Conservation (phyloP, 2,797 vertebrate species). For the Periophthalmus magnuspinnatus region DNA sequence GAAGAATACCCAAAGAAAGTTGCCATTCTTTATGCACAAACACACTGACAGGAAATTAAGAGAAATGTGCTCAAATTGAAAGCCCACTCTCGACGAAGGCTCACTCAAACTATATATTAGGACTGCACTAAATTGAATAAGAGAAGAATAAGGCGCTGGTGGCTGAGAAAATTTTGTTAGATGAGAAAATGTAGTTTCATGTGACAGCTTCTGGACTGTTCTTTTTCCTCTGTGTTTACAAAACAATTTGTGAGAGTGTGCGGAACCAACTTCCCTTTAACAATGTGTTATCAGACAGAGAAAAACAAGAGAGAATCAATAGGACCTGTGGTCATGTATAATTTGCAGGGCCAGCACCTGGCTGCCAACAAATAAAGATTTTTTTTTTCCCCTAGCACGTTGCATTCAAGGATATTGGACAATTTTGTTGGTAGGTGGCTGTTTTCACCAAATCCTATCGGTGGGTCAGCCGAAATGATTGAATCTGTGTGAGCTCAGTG, state of each 20-base stretch:
- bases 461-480: slow-evolving; percentile 65
- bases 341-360: slow-evolving; percentile 73
- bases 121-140: slow-evolving; percentile 31
- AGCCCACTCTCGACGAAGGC: neutral
- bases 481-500: slow-evolving; percentile 66
- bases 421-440: slow-evolving; percentile 61
- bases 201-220: slow-evolving; percentile 52
- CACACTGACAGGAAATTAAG: slow-evolving; percentile 15
- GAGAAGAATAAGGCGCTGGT: slow-evolving; percentile 45
- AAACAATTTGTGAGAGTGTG: slow-evolving; percentile 65
- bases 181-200: slow-evolving; percentile 40
- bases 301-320: slow-evolving; percentile 78
- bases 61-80: slow-evolving; percentile 16
- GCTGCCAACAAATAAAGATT: slow-evolving; percentile 70
- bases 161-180: slow-evolving; percentile 30
- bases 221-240: slow-evolving; percentile 59
- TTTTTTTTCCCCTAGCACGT: slow-evolving; percentile 40
- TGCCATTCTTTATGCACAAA: slow-evolving; percentile 5
- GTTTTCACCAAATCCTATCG: slow-evolving; percentile 68
- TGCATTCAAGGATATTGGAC: slow-evolving; percentile 70
- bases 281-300: slow-evolving; percentile 72
- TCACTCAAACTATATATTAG: slow-evolving; percentile 12
- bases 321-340: slow-evolving; percentile 74
- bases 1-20: neutral
- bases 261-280: slow-evolving; percentile 68